Conservation (phyloP, 2,888 invertebrate species). For the Nomada ferruginata region DNA sequence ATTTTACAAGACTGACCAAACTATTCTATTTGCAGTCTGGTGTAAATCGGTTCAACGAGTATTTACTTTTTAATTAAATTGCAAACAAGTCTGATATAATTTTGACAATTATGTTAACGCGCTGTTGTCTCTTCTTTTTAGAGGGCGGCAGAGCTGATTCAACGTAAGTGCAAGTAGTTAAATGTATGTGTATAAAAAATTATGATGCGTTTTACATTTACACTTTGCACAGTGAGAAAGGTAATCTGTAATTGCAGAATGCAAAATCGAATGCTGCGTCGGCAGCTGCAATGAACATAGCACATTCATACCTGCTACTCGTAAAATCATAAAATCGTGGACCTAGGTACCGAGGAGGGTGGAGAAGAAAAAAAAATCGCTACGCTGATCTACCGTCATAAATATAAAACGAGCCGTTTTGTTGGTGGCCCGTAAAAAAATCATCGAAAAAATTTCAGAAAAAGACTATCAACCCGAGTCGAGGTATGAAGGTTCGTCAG, state of each 20-base stretch:
- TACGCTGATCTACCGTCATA: constrained; percentile 76
- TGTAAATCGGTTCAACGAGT: not conserved
- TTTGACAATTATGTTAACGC: not conserved
- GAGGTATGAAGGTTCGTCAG: constrained; percentile 1
- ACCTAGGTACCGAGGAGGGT: not conserved
- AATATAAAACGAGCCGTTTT: constrained; percentile 77
- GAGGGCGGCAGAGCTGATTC: no score
- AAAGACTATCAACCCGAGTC: constrained; percentile 3
- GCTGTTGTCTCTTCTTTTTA: no score
- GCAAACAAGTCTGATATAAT: not conserved
- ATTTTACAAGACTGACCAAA: not conserved
- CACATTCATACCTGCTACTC: constrained; percentile 37
- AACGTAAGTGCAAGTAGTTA: no score
- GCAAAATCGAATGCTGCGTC: not conserved
- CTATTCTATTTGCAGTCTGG: not conserved
- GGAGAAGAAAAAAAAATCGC: constrained; percentile 24
- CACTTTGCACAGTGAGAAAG: not conserved
- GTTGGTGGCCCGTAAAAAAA: constrained; percentile 75
- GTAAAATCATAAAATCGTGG: constrained; percentile 55
- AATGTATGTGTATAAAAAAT: no score
- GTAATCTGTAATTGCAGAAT: not conserved
- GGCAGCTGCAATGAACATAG: constrained; percentile 10
- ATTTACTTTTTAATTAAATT: not conserved
- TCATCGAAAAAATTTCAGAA: constrained; percentile 71
- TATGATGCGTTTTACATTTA: not conserved